Percentiles rank a stretch among this genome's conserved stretches.
Conservation (phyloP, 2,113 vertebrate species). For the Mormyrus iriodes region DNA sequence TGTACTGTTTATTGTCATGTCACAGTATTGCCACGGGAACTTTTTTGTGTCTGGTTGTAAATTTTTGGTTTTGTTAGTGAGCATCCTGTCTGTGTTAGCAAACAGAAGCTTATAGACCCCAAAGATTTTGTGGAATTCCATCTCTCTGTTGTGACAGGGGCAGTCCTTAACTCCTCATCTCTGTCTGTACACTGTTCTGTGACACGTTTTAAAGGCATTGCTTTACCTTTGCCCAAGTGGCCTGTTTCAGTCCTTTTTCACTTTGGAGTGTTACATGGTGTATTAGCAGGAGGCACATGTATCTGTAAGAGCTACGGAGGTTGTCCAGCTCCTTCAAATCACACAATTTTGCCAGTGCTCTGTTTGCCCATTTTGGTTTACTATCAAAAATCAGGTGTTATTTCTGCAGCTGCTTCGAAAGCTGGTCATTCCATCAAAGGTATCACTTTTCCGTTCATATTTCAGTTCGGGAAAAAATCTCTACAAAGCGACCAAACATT, state of each 20-base stretch:
- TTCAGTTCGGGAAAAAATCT: background rate
- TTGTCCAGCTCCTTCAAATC: background rate
- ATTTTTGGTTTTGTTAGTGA: slow-evolving; percentile 16
- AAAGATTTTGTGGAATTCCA: slow-evolving; percentile 15
- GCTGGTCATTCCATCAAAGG: background rate
- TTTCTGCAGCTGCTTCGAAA: background rate
- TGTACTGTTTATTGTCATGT: background rate
- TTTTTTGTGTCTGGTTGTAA: background rate
- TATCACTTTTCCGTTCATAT: background rate
- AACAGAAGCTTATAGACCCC: slow-evolving; percentile 23
- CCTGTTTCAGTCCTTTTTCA: slow-evolving; percentile 21
- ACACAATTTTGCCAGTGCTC: background rate
- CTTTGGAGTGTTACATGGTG: slow-evolving; percentile 48
- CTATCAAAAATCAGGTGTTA: background rate
- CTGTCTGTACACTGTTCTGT: background rate
- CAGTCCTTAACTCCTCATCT: background rate
- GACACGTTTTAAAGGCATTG: background rate
- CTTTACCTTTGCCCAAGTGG: slow-evolving; percentile 23
- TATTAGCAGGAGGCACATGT: slow-evolving; percentile 39
- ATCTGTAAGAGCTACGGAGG: slow-evolving; percentile 27
- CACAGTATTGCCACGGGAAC: slow-evolving; percentile 21
- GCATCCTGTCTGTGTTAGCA: slow-evolving; percentile 23
- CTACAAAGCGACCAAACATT: background rate
- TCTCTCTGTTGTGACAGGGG: background rate
- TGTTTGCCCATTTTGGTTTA: background rate